phyloP scores from a whole-genome alignment of 2,888 invertebrate genomes.

The Myopa testacea region DNA sequence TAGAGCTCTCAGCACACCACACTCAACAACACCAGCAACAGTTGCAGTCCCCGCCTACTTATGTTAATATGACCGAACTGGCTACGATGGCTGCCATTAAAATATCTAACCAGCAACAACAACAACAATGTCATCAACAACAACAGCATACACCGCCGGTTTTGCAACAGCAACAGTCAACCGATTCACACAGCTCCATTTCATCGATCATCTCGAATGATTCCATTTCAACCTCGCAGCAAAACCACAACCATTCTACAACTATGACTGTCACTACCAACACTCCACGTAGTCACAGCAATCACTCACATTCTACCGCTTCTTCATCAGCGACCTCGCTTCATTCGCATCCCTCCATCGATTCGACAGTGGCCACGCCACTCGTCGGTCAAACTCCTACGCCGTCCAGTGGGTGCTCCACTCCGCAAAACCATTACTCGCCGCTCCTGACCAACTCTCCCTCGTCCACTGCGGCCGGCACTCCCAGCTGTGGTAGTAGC shows the following conservation, averaged over 20 bases:
- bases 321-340: constrained; percentile 60
- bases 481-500: constrained; percentile 60
- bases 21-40: constrained; percentile 59
- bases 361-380: constrained; percentile 61
- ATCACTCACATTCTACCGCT: constrained; percentile 58
- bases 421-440: constrained; percentile 68
- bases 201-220: constrained; percentile 66
- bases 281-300: constrained; percentile 48
- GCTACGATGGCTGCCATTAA: constrained; percentile 84
- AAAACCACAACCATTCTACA: constrained; percentile 44
- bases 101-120: constrained; percentile 70
- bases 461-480: constrained; percentile 63
- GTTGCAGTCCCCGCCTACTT: constrained; percentile 76
- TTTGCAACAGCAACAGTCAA: constrained; percentile 71
- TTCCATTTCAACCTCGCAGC: constrained; percentile 53
- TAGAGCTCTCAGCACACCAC: constrained; percentile 64
- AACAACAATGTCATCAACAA: constrained; percentile 52
- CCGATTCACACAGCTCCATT: constrained; percentile 61
- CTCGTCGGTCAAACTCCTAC: constrained; percentile 60
- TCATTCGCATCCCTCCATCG: constrained; percentile 66
- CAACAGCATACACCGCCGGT: constrained; percentile 45
- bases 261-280: constrained; percentile 24
- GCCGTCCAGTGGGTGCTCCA: constrained; percentile 67
- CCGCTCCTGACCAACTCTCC: constrained; percentile 67
- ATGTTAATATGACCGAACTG: constrained; percentile 92